A percentile compares a stretch with the other conserved stretches of the same genome.
phyloP scores from a whole-genome alignment of 2,888 invertebrate genomes.

The Helleia helle region DNA sequence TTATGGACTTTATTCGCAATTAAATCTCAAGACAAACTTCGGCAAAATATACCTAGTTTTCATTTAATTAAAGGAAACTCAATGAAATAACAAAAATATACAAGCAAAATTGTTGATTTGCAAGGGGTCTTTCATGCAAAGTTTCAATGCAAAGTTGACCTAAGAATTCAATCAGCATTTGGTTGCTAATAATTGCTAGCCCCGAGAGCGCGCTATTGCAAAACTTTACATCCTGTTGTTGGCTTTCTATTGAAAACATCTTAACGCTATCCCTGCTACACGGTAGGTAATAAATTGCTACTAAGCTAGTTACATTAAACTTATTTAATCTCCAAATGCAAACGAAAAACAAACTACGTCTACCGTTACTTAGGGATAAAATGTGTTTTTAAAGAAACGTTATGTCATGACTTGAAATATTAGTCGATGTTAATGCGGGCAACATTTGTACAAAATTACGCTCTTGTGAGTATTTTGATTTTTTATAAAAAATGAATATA shows the following conservation, averaged over 20 bases:
- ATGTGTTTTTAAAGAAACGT: slow-evolving; percentile 23
- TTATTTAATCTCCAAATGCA: slow-evolving; percentile 60
- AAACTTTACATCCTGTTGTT: slow-evolving; percentile 62
- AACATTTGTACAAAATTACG: slow-evolving; percentile 18
- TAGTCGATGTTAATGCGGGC: slow-evolving; percentile 15
- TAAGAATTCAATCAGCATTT: slow-evolving; percentile 66
- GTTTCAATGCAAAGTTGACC: slow-evolving; percentile 56
- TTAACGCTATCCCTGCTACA: slow-evolving; percentile 52
- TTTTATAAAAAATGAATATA: slow-evolving; percentile 34
- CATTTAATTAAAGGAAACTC: slow-evolving; percentile 33
- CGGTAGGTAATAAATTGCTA: slow-evolving; percentile 54
- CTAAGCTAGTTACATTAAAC: slow-evolving; percentile 53
- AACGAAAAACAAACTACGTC: slow-evolving; percentile 45
- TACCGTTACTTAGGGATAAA: slow-evolving; percentile 31
- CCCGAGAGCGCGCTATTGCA: slow-evolving; percentile 53
- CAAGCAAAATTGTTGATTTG: slow-evolving; percentile 47
- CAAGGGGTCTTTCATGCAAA: slow-evolving; percentile 56
- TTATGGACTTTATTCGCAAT: slow-evolving; percentile 40
- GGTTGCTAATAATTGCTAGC: slow-evolving; percentile 62
- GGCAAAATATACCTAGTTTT: slow-evolving; percentile 27
- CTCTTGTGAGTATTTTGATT: neutral
- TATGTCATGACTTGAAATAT: slow-evolving; percentile 22
- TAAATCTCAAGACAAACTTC: slow-evolving; percentile 6
- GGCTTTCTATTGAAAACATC: slow-evolving; percentile 64
- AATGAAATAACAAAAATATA: slow-evolving; percentile 35